Base-by-base conservation (phyloP, 2,888 invertebrate genomes). In the Dryococelus australis region DNA sequence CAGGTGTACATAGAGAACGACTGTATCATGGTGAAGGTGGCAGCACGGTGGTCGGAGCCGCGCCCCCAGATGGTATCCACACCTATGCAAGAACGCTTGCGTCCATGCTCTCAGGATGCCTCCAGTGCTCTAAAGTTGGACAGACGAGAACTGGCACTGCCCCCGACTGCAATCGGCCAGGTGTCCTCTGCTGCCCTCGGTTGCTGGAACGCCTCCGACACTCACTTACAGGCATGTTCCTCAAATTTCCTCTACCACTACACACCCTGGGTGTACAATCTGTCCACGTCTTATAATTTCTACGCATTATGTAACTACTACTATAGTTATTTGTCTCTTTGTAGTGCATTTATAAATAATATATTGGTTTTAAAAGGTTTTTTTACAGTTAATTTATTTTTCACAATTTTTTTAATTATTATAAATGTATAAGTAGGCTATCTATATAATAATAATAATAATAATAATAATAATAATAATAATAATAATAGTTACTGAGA, bases 1-100 rank as follows among this genome's bases (percentile, higher is more conserved):
- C n/a, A 65, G 65, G 65, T 65, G 65, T 65, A 65, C 65, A 65
- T n/a, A n/a, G 65, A 65, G n/a, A 65, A 65, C 8, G 65, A 65
- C 65, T 65, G 65, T 24, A 24, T 65, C 24, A 4, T 20, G 65
- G 65, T 65, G 65, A 65, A 65, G 24, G 65, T 65, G 8, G 65
- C 16, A 20, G 65, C 65, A 20, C 20, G 65, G 24, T 65, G 10
- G 8, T 8, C 65, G n/a, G 65, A 16, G n/a, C 65, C 0, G 8
- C 65, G 65, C 24, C 65, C 65, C 16, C 47, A 47, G 47, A 8
- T 8, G 10, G 16, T 47, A 16, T 47, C 47, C 47, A 47, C 47
- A 8, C 65, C 65, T 3, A 24, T 65, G 65, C 65, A 65, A 24
- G 24, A 1, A n/a, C 65, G 65, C 24, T 65, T 24, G n/a, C 65